phyloP scores from a whole-genome alignment of 1,140 invertebrate species.

The Caenorhabditis elegans region DNA sequence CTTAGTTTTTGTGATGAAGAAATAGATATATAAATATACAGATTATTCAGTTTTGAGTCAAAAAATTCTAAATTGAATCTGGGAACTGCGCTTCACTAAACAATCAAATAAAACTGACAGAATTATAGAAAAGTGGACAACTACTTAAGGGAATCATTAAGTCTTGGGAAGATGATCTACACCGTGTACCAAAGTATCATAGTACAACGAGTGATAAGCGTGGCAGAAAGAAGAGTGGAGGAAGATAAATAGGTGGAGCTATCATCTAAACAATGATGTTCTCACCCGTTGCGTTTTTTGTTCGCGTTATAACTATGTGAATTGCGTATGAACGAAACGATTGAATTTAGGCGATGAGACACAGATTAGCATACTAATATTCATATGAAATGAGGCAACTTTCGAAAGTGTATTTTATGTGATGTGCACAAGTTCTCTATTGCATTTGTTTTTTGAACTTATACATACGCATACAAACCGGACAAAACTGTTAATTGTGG shows the following conservation, averaged over 20 bases:
- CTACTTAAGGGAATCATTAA: not conserved
- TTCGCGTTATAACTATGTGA: not conserved
- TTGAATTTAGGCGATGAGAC: not conserved
- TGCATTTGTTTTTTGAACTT: too few species aligned
- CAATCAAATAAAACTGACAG: too few species aligned
- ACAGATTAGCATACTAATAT: not conserved
- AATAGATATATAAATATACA: too few species aligned
- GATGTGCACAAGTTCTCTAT: not conserved
- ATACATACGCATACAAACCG: too few species aligned
- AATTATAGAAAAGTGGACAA: not conserved
- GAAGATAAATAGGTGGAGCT: not conserved
- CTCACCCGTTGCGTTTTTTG: not conserved
- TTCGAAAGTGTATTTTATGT: not conserved
- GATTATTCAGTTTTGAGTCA: too few species aligned
- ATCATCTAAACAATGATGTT: not conserved
- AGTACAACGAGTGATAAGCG: slow-evolving; percentile 16
- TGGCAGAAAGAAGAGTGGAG: not conserved
- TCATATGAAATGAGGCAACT: not conserved
- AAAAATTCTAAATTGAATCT: too few species aligned
- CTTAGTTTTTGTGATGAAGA: too few species aligned
- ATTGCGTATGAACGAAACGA: too few species aligned
- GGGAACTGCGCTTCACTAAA: too few species aligned
- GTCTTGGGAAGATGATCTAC: not conserved
- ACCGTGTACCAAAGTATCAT: slow-evolving; percentile 7
- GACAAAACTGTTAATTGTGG: too few species aligned